Base-by-base conservation (phyloP, 2,888 invertebrate genomes). In the Heliconius aoede region DNA sequence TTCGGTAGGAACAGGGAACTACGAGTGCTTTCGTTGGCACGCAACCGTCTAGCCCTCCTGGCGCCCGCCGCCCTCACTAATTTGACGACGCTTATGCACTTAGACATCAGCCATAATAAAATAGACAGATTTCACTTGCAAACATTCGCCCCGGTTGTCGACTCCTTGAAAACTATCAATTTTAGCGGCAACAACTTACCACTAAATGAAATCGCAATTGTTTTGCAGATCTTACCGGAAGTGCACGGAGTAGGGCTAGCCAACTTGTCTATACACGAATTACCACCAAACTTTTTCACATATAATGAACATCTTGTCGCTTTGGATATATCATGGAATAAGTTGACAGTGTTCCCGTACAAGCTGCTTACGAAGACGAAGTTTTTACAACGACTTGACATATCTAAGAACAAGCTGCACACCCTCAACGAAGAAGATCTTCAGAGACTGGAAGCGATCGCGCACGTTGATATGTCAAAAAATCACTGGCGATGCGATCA, bases 41-140 rank as follows among this genome's bases (percentile, higher is more conserved):
- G 96, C 85, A 97, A 97, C 88, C 95, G 97, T 68, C 94, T 98
- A 81, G 97, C 96, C 61, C 95, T 97, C 87, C 95, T 98, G 82
- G 96, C 97, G 80, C 95, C 96, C 76, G 95, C 95, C 81, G 96
- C 97, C 72, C 97, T 98, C 86, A 93, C 95, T 81, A 97, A 97
- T 90, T 94, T 97, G 80, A 95, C 96, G 72, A 95, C 95, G 78
- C 94, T 97, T 76, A 92, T 94, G 78, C 95, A 96, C 83, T 91
- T 98, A 81, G 97, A 97, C 88, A 95, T 98, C 78, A 96, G 97
- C 81, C 96, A 96, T 88, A 97, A 97, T 87, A 96, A 97, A 89
- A 94, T 97, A 81, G 95, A 96, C 83, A 94, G 95, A 73, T 95
- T 97, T 79, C 96, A 97, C 85, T 91, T 95, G 60, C 93, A 95